Evolutionary conservation across 2,888 invertebrate species (phyloP), one percentile per base, ranked within the genome.

Genomic region (Melieria crassipennis): DNA sequence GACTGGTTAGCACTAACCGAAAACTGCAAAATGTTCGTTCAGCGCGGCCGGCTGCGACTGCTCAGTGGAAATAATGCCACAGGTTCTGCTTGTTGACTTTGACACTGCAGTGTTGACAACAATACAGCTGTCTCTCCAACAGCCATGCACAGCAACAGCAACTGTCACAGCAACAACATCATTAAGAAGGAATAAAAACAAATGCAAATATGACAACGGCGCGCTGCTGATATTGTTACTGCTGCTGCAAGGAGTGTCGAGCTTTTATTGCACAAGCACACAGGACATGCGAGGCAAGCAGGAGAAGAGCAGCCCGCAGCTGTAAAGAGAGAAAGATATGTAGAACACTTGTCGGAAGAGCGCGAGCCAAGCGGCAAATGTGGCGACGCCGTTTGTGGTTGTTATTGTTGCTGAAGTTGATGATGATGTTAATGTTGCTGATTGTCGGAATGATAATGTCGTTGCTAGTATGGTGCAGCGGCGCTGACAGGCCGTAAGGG

Each of bases 161-260:
- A 50, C 50, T 50, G 60, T n/a, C 58, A 45, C 5, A 52, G 11
- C 57, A 58, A 48, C 67, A 58, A 60, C 43, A 47, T 47, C 43
- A 58, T 55, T 11, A 42, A 45, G 50, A 61, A 60, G 52, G 50
- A 46, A 67, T 13, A 60, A 60, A 58, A 67, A 52, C 60, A 52
- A 58, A 47, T 43, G 60, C 67, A 60, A 67, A 30, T 47, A 60
- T 43, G 60, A 60, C 60, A 57, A n/a, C 9, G 10, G 16, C 50
- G 10, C 60, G 16, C 42, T 58, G 16, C 2, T 45, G 42, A 50
- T 67, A 60, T 16, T 45, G 30, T 50, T 60, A 60, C 67, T 48
- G 66, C 58, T 67, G 67, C 61, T 61, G 67, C 55, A 58, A 60
- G 52, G 61, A 57, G 67, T 67, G 67, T 67, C 50, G 61, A 60